Conservation (phyloP, 2,888 invertebrate genomes). For the Nephrotoma appendiculata region DNA sequence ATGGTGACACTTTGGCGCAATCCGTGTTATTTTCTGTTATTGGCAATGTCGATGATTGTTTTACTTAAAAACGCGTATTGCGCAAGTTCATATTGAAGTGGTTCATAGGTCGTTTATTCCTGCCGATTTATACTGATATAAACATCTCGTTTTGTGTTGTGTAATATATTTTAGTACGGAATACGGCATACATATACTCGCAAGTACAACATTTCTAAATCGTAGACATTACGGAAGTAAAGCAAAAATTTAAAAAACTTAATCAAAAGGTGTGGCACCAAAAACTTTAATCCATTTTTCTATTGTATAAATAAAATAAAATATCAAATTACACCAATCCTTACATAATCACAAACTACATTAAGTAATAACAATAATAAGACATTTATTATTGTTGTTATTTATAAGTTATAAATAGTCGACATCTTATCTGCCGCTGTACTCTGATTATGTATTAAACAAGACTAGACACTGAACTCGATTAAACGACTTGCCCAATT, state of each 20-base stretch:
- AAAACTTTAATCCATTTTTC: background rate
- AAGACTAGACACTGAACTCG: background rate
- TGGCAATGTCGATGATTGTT: too few relatives aligned
- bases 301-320: background rate
- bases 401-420: background rate
- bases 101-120: too few relatives aligned
- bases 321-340: background rate
- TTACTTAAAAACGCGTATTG: too few relatives aligned
- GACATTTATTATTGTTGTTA: background rate
- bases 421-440: background rate
- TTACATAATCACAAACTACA: background rate
- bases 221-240: background rate
- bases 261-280: background rate
- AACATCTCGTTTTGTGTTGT: too few relatives aligned
- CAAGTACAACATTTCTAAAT: background rate
- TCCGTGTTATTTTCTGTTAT: too few relatives aligned
- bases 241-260: background rate
- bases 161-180: too few relatives aligned
- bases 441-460: too few relatives aligned
- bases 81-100: too few relatives aligned
- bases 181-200: too few relatives aligned
- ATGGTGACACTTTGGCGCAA: too few relatives aligned
- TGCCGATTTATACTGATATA: too few relatives aligned
- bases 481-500: background rate
- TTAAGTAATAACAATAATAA: background rate